Conservation (phyloP, 2,888 invertebrate species). For the Drosophila tripunctata region DNA sequence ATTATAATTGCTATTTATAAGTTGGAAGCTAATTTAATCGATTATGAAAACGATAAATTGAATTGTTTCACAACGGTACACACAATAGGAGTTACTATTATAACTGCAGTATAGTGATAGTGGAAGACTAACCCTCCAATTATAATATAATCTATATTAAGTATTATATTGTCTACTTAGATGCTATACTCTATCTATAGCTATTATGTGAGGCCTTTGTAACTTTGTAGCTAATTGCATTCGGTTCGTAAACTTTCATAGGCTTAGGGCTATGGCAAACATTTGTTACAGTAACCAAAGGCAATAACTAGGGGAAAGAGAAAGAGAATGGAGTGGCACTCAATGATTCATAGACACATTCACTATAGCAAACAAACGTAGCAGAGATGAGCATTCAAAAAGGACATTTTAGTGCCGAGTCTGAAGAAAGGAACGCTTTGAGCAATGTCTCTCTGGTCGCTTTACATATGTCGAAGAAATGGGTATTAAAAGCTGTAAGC, state of each 20-base stretch:
- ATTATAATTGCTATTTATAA: too few relatives aligned
- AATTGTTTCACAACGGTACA: too few relatives aligned
- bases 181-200: not conserved
- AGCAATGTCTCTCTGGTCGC: slow-evolving; percentile 40
- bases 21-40: not conserved
- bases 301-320: slow-evolving; percentile 4
- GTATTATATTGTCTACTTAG: not conserved
- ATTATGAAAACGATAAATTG: too few relatives aligned
- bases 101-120: not conserved
- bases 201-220: slow-evolving; percentile 20
- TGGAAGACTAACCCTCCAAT: not conserved
- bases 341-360: slow-evolving; percentile 27
- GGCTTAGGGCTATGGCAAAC: slow-evolving; percentile 34
- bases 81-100: too few relatives aligned
- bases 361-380: slow-evolving; percentile 11
- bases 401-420: slow-evolving; percentile 39
- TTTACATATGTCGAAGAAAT: slow-evolving; percentile 52
- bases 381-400: slow-evolving; percentile 52
- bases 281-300: slow-evolving; percentile 30
- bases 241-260: slow-evolving; percentile 21
- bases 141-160: not conserved
- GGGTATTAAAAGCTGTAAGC: slow-evolving; percentile 59
- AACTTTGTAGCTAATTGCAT: slow-evolving; percentile 40
- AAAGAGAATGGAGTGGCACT: not conserved
- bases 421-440: slow-evolving; percentile 50